Base-by-base conservation (phyloP, 1,140 invertebrate species). In the Macrobrachium nipponense region DNA sequence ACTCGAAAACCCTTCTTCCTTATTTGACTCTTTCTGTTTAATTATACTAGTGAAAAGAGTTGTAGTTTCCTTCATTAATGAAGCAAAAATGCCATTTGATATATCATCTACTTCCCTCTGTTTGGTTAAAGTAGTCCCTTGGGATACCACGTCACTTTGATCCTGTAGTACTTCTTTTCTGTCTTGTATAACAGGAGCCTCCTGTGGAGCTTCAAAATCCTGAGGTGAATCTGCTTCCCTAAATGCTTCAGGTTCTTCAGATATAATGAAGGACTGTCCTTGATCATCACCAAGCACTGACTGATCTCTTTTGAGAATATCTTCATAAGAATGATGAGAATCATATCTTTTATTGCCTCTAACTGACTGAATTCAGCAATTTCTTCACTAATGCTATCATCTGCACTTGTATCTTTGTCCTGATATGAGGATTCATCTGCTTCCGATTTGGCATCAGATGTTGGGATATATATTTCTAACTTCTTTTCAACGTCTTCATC, bases 61-160 rank as follows among this genome's bases (percentile, higher is more conserved):
- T n/a, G 44, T 72, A n/a, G 84, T 86, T 58, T 86, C 84, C 59
- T 80, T 86, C 66, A 86, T 80, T 64, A 86, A 73, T 12, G 78
- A 61, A 17, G 77, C 66, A 44, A 86, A 59, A 10, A 86, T 23
- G 44, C 62, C 80, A 72, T 86, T 86, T 15, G 84, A 86, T 44
- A 86, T 86, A 70, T 86, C 84, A 80, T 86, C 84, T 17, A 86
- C 84, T 10, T 80, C 59, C 44, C 59, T 72, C 77, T 86, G 84
- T 73, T 51, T 70, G 27, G 72, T 76, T 64, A 78, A 58, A 6
- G 77, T 62, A 18, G 51, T 51, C 12, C 51, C 51, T 3, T 72
- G 68, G 20, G 75, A 27, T 17, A 44, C 27, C 15, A 15, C 51
- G 18, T 36, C 51, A 15, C 60, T 36, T 12, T 23, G 51, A 20